phyloP scores from a whole-genome alignment of 2,888 invertebrate genomes.

The Hyles lineata region DNA sequence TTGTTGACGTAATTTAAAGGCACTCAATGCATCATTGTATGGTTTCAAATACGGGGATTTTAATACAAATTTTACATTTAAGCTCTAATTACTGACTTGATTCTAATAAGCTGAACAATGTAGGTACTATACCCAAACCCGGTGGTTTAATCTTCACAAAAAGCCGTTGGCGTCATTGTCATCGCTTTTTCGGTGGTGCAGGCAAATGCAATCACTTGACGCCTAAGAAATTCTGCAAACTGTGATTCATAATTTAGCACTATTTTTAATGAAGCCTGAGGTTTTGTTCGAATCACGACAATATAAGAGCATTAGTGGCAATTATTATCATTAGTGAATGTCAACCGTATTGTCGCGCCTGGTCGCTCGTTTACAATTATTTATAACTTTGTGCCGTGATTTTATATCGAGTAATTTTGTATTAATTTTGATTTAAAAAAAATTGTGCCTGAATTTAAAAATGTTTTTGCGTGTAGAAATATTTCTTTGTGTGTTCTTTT shows the following conservation, averaged over 20 bases:
- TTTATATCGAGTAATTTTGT: background rate
- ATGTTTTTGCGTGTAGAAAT: background rate
- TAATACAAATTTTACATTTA: background rate
- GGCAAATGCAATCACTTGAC: conserved; percentile 4
- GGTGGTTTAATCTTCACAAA: background rate
- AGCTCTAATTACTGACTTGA: background rate
- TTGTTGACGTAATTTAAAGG: too few relatives aligned
- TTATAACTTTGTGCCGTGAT: background rate
- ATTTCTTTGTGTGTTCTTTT: conserved; percentile 40
- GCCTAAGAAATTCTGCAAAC: background rate
- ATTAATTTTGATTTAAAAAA: background rate
- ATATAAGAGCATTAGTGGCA: conserved; percentile 50
- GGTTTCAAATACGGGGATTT: background rate
- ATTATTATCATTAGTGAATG: conserved; percentile 42
- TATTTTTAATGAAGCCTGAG: conserved; percentile 17
- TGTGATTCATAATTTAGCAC: conserved; percentile 24
- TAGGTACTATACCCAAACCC: conserved; percentile 15
- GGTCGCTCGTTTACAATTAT: conserved; percentile 35
- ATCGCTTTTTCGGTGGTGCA: background rate
- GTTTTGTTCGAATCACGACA: conserved; percentile 30
- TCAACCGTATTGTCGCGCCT: conserved; percentile 43
- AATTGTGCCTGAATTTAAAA: background rate
- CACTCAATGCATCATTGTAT: too few relatives aligned
- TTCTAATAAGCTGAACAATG: background rate
- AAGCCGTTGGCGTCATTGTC: background rate